Conservation (phyloP, 2,797 vertebrate genomes). For the Leptatherina wallacei region DNA sequence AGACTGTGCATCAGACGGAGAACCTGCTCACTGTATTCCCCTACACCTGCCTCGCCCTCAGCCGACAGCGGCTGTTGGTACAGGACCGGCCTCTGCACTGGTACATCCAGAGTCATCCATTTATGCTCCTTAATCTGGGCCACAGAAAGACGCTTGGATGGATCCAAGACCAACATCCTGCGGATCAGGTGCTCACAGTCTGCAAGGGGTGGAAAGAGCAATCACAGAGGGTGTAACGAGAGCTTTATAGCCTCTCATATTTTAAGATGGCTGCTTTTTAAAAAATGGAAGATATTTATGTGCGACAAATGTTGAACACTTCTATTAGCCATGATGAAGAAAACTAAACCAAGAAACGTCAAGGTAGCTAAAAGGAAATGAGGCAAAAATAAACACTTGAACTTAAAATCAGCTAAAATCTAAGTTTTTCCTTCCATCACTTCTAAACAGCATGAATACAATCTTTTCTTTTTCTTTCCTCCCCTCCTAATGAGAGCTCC, state of each 20-base stretch:
- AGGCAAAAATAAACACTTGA: slow-evolving; percentile 37
- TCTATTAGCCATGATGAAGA: slow-evolving; percentile 26
- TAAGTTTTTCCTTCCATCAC: slow-evolving; percentile 20
- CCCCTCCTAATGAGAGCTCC: slow-evolving; percentile 68
- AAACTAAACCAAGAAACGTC: slow-evolving; percentile 28
- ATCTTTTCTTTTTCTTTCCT: slow-evolving; percentile 42
- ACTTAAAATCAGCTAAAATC: slow-evolving; percentile 40
- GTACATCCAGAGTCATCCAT: slow-evolving; percentile 95
- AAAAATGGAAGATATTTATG: slow-evolving; percentile 7
- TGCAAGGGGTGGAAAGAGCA: slow-evolving; percentile 58
- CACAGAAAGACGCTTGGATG: slow-evolving; percentile 92
- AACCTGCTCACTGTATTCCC: slow-evolving; percentile 96
- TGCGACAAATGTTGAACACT: slow-evolving; percentile 5
- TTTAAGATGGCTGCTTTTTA: not conserved
- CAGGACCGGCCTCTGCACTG: slow-evolving; percentile 89
- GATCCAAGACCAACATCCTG: slow-evolving; percentile 97
- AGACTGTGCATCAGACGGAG: slow-evolving; percentile 97
- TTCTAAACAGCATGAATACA: slow-evolving; percentile 27
- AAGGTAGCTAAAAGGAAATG: slow-evolving; percentile 26
- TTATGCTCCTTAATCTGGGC: slow-evolving; percentile 98
- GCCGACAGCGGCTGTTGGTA: slow-evolving; percentile 84
- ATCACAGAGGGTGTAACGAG: slow-evolving; percentile 2
- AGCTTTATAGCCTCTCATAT: slow-evolving; percentile 1
- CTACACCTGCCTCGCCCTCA: slow-evolving; percentile 86
- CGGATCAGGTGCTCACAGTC: slow-evolving; percentile 98